Evolutionary conservation across 2,113 vertebrate genomes (phyloP), one percentile per base, ranked within the genome.

Genomic region (Pluvialis apricaria): DNA sequence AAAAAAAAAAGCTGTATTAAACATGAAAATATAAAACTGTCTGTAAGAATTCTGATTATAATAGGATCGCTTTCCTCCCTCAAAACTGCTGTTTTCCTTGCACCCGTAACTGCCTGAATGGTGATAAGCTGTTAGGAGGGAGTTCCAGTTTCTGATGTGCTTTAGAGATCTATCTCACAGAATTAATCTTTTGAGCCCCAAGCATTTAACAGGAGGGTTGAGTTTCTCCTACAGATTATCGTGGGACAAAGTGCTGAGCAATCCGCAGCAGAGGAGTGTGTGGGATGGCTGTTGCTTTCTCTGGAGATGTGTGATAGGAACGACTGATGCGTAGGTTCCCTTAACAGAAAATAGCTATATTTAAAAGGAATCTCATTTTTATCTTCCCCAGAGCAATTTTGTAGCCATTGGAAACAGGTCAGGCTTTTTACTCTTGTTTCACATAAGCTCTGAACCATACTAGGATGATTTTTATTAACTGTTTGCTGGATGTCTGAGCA

Each of bases 191-290:
- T 28, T 88, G 66, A 93, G 57, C 73, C 15, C 6, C 22, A 65
- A 62, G 65, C 52, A 10, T 89, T 71, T 69, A 90, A 34, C 13
- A 12, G 36, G 49, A 88, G 31, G 36, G 42, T 58, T 83, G 77
- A 70, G 60, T 91, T 90, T 94, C 85, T 94, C 49, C 52, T 82
- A 21, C 40, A 38, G 44, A 17, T 77, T 87, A 34, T 38, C 1
- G 1, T 61, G 65, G 81, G 65, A 82, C 61, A 61, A 87, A 94
- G 78, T 79, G 95, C 92, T 95, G 93, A 96, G 96, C 93, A 96
- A 90, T 91, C 78, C 1, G 0, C 36, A 54, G 68, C 71, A 80
- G 87, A 79, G 78, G 58, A 94, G 93, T 75, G 89, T 81, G 94
- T 91, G 92, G 93, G 94, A 66, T 91, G 92, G 70, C 65, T 91